Evolutionary conservation across 2,113 vertebrate species (phyloP), one percentile per base, ranked within the genome.

Genomic region (Piprites chloris): DNA sequence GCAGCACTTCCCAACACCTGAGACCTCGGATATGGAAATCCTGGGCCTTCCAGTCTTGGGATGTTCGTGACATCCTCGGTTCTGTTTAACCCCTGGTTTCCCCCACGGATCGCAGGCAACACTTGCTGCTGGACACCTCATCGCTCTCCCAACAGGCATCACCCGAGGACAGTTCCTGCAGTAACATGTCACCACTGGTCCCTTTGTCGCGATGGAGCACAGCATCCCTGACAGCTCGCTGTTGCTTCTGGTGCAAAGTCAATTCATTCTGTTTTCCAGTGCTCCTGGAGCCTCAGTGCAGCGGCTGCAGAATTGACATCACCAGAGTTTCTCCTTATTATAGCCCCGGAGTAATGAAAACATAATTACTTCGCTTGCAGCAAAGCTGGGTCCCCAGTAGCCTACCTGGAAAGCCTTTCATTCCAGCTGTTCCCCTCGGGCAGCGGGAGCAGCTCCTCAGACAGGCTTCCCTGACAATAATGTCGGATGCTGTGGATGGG

Each of bases 401-500:
- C 5, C 47, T 13, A 1, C 73, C 68, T 72, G 92, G 39, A 35
- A 33, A 41, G 13, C 14, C 46, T 44, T 27, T 23, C 26, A 2
- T 12, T 56, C 35, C 94, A 82, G 58, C 39, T 24, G 39, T 12
- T 63, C 11, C 59, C n/a, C 55, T 21, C 3, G 0, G 46, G 58
- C 59, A 42, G 42, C 3, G 6, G 46, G 24, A 72, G 32, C 79
- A 33, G 66, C 72, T 19, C 28, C 11, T 24, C 77, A 22, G 24
- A 6, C 53, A 19, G 32, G 37, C 13, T 8, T 11, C 46, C 32
- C 22, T 7, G 1, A 5, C 14, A 6, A 0, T 7, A 2, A 5
- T 1, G 1, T 1, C 9, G 39, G 23, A 9, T 13, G 2, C 10
- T 7, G 19, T 2, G 11, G n/a, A 2, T 0, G 6, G 58, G 63